These are phyloP conservation scores for Spodoptera picta DNA, from an alignment of 2,888 invertebrate species.

Conservation along the genomic window DNA sequence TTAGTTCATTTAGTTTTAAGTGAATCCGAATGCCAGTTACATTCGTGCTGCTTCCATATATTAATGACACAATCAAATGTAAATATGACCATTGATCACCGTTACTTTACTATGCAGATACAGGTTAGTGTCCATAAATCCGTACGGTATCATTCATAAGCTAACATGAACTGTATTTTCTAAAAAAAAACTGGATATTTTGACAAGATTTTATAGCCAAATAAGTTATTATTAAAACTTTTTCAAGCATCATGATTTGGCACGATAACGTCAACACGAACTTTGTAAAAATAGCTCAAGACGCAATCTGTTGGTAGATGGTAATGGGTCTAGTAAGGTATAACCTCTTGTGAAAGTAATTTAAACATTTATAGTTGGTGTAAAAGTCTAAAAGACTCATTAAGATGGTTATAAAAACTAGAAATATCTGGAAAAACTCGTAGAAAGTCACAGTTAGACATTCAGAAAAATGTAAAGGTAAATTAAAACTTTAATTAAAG, in stretches of 20 bases:
- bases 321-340: too few relatives aligned
- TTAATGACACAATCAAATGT: slow-evolving; percentile 45
- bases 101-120: slow-evolving; percentile 34
- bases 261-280: not conserved
- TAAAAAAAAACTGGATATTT: slow-evolving; percentile 31
- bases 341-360: too few relatives aligned
- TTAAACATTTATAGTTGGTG: too few relatives aligned
- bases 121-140: slow-evolving; percentile 41
- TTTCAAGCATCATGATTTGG: slow-evolving; percentile 4
- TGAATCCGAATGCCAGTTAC: slow-evolving; percentile 16
- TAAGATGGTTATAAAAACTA: not conserved
- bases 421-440: too few relatives aligned
- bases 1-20: slow-evolving; percentile 14
- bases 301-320: too few relatives aligned
- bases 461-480: not conserved
- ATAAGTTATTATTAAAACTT: slow-evolving; percentile 8
- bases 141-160: slow-evolving; percentile 35
- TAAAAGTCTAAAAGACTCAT: too few relatives aligned
- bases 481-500: slow-evolving; percentile 6
- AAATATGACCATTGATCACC: slow-evolving; percentile 38
- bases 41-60: slow-evolving; percentile 31
- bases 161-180: slow-evolving; percentile 2
- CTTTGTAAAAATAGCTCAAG: not conserved
- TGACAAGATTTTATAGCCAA: slow-evolving; percentile 23
- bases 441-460: not conserved